Evolutionary conservation across 2,113 vertebrate species (phyloP), one percentile per base, ranked within the genome.

Genomic region (Tonatia bakeri): DNA sequence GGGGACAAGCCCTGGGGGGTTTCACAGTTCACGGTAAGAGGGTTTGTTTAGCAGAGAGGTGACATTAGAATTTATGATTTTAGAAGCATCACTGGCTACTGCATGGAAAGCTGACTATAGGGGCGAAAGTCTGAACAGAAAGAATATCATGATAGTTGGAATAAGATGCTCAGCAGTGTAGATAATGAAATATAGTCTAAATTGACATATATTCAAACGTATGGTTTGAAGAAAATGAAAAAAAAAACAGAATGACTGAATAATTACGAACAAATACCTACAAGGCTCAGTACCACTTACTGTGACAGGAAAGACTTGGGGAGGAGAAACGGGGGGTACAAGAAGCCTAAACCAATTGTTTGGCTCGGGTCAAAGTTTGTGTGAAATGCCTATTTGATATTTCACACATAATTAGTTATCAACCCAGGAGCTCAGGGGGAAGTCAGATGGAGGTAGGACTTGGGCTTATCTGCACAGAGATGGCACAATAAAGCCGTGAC

Each of bases 341-440:
- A 33, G 19, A 83, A 5, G 36, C 38, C 8, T 28, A 88, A 40
- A 38, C 52, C 43, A 61, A 8, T 52, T 64, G 47, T 54, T 72
- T 61, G 61, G 15, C 73, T 91, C 91, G 52, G 28, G 40, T 73
- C 59, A 24, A 36, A 17, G 26, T 73, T 87, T 73, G 20, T 50
- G 31, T 61, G 50, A 70, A 94, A 76, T 56, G 13, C 6, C 43
- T 50, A 28, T 40, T 91, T 67, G 22, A 61, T 31, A 76, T 5
- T 52, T 52, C 45, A 50, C 31, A 77, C 73, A 61, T 47, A 75
- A 79, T 20, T 47, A 69, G 26, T 87, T 90, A 47, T 69, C 22
- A 86, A 91, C 61, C 47, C 87, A 56, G 10, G 73, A 54, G 75
- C 73, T 93, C 82, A 43, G 24, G 59, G 72, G 89, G 77, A 90